Evolutionary conservation across 2,888 invertebrate species (phyloP), one percentile per base, ranked within the genome.

Genomic region (Spilarctia lutea): DNA sequence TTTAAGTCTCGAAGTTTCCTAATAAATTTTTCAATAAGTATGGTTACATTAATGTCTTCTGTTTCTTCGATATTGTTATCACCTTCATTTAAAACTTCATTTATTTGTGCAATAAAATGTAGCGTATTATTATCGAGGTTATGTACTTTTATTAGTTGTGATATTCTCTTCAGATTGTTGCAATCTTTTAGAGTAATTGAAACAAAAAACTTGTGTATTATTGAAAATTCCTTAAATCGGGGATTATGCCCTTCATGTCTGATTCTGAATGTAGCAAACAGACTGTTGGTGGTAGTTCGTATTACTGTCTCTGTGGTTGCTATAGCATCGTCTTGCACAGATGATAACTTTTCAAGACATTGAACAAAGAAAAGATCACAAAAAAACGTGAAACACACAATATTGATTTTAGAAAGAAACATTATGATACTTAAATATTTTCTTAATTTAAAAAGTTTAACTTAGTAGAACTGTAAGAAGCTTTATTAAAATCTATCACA

Each of bases 121-220:
- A 78, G 77, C 79, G 86, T 90, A 71, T 85, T 86, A 76, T 87
- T 88, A 79, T 82, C 84, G 65, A 81, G 74, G 79, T 73, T 84
- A 86, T 83, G 78, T 60, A 82, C 83, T 85, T 86, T 88, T 20
- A 88, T 88, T 71, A 90, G 74, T 80, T 81, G 86, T 10, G 79
- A 81, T 68, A 94, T 87, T 86, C 88, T 81, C 73, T 89, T 88
- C 60, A 92, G 82, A 76, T 79, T 87, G 30, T 86, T 78, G 74
- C 90, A 85, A 77, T 91, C 88, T 82, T 86, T 85, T 39, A 88
- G 78, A 69, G 90, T 89, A 30, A 90, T 80, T 39, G 89, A 87
- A 27, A 86, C 82, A 71, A 94, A 91, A 79, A 87, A 90, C 65
- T 91, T 89, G 77, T 92, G 91, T 73, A 92, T 85, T 35, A 79